Evolutionary conservation across 2,797 vertebrate species (phyloP), one percentile per base, ranked within the genome.

Genomic region (Cephalopachus bancanus): DNA sequence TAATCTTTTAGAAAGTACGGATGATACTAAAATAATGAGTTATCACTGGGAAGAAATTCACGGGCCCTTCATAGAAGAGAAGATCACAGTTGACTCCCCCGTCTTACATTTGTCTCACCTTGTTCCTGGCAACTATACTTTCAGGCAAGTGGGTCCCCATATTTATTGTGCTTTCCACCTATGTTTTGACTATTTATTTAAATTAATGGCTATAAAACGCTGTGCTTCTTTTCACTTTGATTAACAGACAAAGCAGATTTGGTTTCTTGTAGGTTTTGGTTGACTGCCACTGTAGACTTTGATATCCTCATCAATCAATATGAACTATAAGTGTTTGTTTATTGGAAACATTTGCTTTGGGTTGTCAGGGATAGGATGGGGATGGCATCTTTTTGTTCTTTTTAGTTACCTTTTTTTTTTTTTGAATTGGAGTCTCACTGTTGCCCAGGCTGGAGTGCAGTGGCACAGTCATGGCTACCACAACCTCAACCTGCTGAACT

Each of bases 11-110:
- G 99, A 98, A 97, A 99, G 99, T 92, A 86, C 84, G 44, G 99
- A 99, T 98, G 99, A 99, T 94, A 92, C 55, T 94, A 97, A 98
- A 90, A 98, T 99, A 64, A 98, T 99, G 92, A 98, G 98, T 95
- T 99, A 99, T 91, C 98, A 96, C 94, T 99, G 99, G 99, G 98
- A 99, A 78, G 98, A 99, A 98, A 97, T 99, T 92, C 97, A 97
- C 28, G 99, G 99, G 74, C 98, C 99, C 69, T 67, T 98, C 71
- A 79, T 97, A 93, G 98, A 98, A 89, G 96, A 98, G 93, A 98
- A 98, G 57, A 97, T 96, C 24, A 98, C 98, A 57, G 98, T 98
- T 33, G 98, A 99, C 90, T 98, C 98, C 20, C 96, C 99, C 10
- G 26, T 98, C 78, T 97, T 99, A 57, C 97, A 87, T 76, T 96